Evolutionary conservation across 2,888 invertebrate genomes (phyloP).

Genomic region (Chloromyia formosa): DNA sequence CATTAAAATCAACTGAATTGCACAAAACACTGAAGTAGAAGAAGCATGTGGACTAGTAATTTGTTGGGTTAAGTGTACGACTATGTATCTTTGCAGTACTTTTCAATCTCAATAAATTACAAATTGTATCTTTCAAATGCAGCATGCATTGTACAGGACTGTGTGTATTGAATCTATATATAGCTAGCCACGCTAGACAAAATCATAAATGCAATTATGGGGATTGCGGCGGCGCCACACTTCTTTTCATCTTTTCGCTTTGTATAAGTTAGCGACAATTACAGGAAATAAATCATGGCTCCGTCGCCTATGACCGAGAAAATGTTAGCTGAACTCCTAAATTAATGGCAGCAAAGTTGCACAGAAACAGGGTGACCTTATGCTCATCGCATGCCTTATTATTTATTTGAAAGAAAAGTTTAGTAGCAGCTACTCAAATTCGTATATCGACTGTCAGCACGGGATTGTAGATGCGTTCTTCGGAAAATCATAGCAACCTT

Average conservation of each 20-base stretch:
- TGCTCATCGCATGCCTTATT: too few relatives aligned
- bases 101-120: constrained; percentile 13
- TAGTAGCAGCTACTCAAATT: too few relatives aligned
- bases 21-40: neutral
- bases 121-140: neutral
- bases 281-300: constrained; percentile 30
- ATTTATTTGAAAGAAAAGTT: too few relatives aligned
- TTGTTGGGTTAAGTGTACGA: neutral
- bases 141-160: too few relatives aligned
- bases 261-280: constrained; percentile 28
- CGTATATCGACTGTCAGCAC: too few relatives aligned
- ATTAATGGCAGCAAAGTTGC: neutral
- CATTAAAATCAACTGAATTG: too few relatives aligned
- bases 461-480: too few relatives aligned
- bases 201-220: constrained; percentile 25
- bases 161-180: neutral
- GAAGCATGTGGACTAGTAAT: neutral
- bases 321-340: constrained; percentile 26
- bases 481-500: too few relatives aligned
- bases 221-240: constrained; percentile 31
- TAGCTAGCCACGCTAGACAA: neutral
- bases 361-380: too few relatives aligned
- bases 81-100: constrained; percentile 8
- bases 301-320: constrained; percentile 30
- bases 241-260: constrained; percentile 31